Evolutionary conservation across 2,113 vertebrate species (phyloP), one percentile per base, ranked within the genome.

Genomic region (Empidonax alnorum): DNA sequence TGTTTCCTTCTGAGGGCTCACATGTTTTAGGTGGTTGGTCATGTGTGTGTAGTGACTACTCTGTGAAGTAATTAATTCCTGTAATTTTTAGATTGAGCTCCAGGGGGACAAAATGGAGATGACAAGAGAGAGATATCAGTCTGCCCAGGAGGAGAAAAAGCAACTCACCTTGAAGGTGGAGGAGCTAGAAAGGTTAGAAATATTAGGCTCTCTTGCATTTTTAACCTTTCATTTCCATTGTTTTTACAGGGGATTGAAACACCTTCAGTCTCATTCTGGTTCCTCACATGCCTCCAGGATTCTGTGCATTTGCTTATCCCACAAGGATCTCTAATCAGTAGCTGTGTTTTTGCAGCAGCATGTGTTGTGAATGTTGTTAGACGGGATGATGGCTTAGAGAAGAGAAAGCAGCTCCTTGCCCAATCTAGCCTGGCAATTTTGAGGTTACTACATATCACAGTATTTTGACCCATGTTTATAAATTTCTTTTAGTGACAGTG

Each of bases 81-180:
- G 90, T 97, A 95, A 96, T 97, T 98, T 98, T 96, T 95, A 99
- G 99, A 98, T 99, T 93, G 99, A 99, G 95, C 98, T 99, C 35
- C 99, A 99, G 97, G 98, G 98, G 80, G 98, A 98, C 97, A 99
- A 99, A 97, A 97, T 98, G 97, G 99, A 99, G 90, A 97, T 98
- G 81, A 96, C 98, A 12, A 98, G 98, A 97, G 98, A 99, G 93
- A 99, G 98, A 94, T 99, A 98, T 96, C 98, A 98, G 55, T 93
- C 97, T 44, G 97, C 99, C 88, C 97, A 99, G 91, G 99, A 99
- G 86, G 99, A 99, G 97, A 99, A 99, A 97, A 98, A 98, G 88
- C 98, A 98, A 90, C 98, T 99, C 80, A 98, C 98, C 96, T 98
- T 99, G 95, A 98, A 98, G 95, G 96, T 99, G 93, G 99, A 99